Conservation (phyloP, 2,113 vertebrate species). For the Tachysurus fulvidraco region DNA sequence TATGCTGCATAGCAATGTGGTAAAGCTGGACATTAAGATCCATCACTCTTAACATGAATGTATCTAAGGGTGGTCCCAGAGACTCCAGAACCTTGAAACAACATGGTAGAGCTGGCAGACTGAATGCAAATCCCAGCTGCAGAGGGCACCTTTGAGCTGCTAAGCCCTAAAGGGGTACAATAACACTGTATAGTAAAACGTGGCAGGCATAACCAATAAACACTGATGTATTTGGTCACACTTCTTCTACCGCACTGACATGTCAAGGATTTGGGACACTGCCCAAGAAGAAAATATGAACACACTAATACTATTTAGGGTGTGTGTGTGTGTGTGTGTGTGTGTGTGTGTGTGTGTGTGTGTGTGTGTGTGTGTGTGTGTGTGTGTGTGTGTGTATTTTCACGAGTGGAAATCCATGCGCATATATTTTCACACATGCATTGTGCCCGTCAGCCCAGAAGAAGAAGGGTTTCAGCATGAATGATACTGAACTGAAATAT, state of each 20-base stretch:
- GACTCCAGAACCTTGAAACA: not conserved
- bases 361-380: not conserved
- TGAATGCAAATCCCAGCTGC: slow-evolving; percentile 31
- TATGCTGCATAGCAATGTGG: not conserved
- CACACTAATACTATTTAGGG: not conserved
- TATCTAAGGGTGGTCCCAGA: not conserved
- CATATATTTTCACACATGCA: slow-evolving; percentile 4
- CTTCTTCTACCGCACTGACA: not conserved
- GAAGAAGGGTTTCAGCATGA: not conserved
- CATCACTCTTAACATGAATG: not conserved
- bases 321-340: not conserved
- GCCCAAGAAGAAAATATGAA: not conserved
- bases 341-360: too few species aligned
- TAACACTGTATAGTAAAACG: slow-evolving; percentile 6
- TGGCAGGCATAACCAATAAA: slow-evolving; percentile 1
- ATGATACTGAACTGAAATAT: not conserved
- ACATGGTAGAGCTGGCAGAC: not conserved
- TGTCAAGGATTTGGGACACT: not conserved
- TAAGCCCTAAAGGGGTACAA: not conserved
- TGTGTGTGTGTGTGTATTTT: not conserved
- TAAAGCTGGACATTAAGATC: not conserved
- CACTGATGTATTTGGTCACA: not conserved
- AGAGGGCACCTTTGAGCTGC: not conserved
- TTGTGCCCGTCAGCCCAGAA: not conserved
- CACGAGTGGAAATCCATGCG: slow-evolving; percentile 7